These are phyloP conservation scores for Drosophila multiciliata DNA, from an alignment of 2,888 invertebrate species.

Conservation along the genomic window DNA sequence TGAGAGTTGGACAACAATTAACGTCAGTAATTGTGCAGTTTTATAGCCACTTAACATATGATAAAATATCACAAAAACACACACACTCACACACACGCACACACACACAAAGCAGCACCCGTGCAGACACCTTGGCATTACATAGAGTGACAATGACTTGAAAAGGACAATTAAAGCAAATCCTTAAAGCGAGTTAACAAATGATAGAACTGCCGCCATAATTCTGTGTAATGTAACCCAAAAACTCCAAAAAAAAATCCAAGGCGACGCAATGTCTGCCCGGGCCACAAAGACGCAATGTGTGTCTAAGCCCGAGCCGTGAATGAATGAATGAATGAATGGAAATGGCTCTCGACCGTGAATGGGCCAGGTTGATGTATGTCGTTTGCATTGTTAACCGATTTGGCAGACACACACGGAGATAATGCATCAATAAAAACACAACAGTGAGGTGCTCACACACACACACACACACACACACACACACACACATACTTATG, in stretches of 20 bases:
- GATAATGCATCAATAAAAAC: slow-evolving; percentile 77
- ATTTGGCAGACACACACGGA: slow-evolving; percentile 47
- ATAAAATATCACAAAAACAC: slow-evolving; percentile 63
- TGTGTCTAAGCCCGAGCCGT: slow-evolving; percentile 48
- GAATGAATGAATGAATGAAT: slow-evolving; percentile 48
- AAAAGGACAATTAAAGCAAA: slow-evolving; percentile 78
- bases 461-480: slow-evolving; percentile 11
- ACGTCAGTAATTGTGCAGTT: slow-evolving; percentile 68
- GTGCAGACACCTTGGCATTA: slow-evolving; percentile 60
- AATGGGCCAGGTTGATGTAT: slow-evolving; percentile 62
- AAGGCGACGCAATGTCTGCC: slow-evolving; percentile 69
- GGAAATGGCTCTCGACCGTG: slow-evolving; percentile 36
- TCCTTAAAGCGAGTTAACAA: slow-evolving; percentile 76
- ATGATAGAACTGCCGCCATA: slow-evolving; percentile 74
- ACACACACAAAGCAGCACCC: slow-evolving; percentile 39
- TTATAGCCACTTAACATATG: slow-evolving; percentile 83
- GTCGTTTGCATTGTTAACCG: slow-evolving; percentile 58
- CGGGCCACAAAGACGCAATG: slow-evolving; percentile 64
- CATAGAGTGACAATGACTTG: slow-evolving; percentile 59
- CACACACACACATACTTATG: slow-evolving; percentile 3
- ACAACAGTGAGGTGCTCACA: slow-evolving; percentile 58
- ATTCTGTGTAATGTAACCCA: slow-evolving; percentile 73
- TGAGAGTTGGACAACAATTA: slow-evolving; percentile 72
- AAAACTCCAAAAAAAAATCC: slow-evolving; percentile 33
- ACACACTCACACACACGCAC: slow-evolving; percentile 5